phyloP scores from a whole-genome alignment of 2,888 invertebrate species.

The Drosophila melanosoma region DNA sequence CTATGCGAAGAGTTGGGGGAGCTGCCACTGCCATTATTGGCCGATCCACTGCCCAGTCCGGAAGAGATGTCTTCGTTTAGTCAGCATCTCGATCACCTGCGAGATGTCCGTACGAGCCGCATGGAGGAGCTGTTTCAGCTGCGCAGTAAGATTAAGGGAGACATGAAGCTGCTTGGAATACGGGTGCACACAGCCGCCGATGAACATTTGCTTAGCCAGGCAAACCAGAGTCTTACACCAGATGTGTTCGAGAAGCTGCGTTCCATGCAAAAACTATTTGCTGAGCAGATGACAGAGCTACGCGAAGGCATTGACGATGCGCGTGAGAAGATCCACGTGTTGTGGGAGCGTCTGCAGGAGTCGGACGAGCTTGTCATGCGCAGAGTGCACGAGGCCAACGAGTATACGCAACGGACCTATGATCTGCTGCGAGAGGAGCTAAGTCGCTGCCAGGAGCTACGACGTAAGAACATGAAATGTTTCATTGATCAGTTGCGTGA shows the following conservation, averaged over 20 bases:
- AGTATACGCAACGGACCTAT: conserved; percentile 79
- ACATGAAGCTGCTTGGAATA: conserved; percentile 83
- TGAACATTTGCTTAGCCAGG: conserved; percentile 84
- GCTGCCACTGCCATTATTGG: conserved; percentile 72
- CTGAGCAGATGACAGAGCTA: conserved; percentile 87
- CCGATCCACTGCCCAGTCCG: conserved; percentile 87
- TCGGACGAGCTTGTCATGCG: conserved; percentile 88
- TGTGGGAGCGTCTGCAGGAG: conserved; percentile 92
- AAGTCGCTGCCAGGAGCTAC: conserved; percentile 90
- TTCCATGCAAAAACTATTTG: conserved; percentile 87
- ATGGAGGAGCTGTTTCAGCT: conserved; percentile 81
- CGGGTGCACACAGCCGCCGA: conserved; percentile 74
- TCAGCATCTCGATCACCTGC: conserved; percentile 87
- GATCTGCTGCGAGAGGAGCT: conserved; percentile 88
- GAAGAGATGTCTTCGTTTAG: conserved; percentile 87
- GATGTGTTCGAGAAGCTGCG: conserved; percentile 88
- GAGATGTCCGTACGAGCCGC: conserved; percentile 87
- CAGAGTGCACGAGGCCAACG: conserved; percentile 86
- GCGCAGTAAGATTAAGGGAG: conserved; percentile 83
- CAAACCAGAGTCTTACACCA: conserved; percentile 87
- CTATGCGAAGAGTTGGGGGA: conserved; percentile 83
- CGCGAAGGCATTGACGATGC: conserved; percentile 87
- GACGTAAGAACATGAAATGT: conserved; percentile 90
- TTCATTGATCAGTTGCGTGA: conserved; percentile 87
- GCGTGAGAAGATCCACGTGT: conserved; percentile 87